Evolutionary conservation across 2,888 invertebrate genomes (phyloP).

Genomic region (Hypena proboscidalis): DNA sequence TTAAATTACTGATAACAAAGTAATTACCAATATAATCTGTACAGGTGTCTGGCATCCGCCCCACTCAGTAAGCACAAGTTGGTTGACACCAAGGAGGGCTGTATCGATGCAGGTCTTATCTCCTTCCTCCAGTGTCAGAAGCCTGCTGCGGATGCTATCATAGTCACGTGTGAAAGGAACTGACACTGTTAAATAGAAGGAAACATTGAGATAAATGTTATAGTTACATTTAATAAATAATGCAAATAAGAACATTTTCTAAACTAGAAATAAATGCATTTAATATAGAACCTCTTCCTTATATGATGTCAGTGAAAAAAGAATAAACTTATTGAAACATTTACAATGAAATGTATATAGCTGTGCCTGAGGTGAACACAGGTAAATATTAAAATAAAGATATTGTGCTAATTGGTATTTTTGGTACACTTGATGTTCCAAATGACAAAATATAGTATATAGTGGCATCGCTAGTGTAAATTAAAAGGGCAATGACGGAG

Average conservation of each 20-base stretch:
- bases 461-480: too few species aligned
- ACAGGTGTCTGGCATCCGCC: conserved; percentile 96
- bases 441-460: too few species aligned
- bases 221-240: too few species aligned
- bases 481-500: too few species aligned
- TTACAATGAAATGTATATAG: too few species aligned
- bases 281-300: too few species aligned
- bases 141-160: conserved; percentile 90
- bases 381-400: too few species aligned
- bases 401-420: background rate
- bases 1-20: background rate
- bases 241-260: too few species aligned
- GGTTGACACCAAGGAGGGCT: conserved; percentile 91
- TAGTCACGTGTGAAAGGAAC: conserved; percentile 96
- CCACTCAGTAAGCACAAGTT: conserved; percentile 94
- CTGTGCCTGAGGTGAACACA: too few species aligned
- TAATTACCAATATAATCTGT: conserved; percentile 85
- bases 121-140: conserved; percentile 91
- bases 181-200: conserved; percentile 79
- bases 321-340: too few species aligned
- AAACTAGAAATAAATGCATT: too few species aligned
- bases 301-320: too few species aligned
- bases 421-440: background rate
- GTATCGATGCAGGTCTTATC: conserved; percentile 95
- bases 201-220: background rate